These are phyloP conservation scores for Ditylenchus dipsaci DNA, from an alignment of 1,140 invertebrate species.

Conservation along the genomic window DNA sequence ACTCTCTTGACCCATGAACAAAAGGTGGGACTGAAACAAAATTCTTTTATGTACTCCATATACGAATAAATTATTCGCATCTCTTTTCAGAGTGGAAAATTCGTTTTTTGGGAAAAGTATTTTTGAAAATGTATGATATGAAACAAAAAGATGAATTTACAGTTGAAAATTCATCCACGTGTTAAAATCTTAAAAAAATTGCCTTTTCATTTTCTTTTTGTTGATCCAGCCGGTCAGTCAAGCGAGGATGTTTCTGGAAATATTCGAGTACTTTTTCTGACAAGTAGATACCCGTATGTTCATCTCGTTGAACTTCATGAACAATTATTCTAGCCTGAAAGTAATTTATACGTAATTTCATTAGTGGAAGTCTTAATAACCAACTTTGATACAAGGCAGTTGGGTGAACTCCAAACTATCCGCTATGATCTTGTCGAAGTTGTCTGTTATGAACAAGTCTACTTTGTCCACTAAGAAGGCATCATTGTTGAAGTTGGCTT, in stretches of 20 bases:
- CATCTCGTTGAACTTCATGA: neutral
- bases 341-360: neutral
- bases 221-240: slow-evolving; percentile 42
- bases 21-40: slow-evolving; percentile 67
- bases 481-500: slow-evolving; percentile 53
- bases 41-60: neutral
- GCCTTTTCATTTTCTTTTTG: slow-evolving; percentile 28
- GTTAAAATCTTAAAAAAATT: too few relatives aligned
- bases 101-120: too few relatives aligned
- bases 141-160: too few relatives aligned
- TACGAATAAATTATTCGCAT: too few relatives aligned
- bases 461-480: slow-evolving; percentile 41
- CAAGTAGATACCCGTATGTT: slow-evolving; percentile 1
- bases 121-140: too few relatives aligned
- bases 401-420: slow-evolving; percentile 63
- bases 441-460: slow-evolving; percentile 40
- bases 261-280: slow-evolving; percentile 29
- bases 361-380: slow-evolving; percentile 1
- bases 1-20: slow-evolving; percentile 72
- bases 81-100: too few relatives aligned
- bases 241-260: slow-evolving; percentile 32
- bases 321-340: slow-evolving; percentile 14
- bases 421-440: slow-evolving; percentile 62
- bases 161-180: too few relatives aligned
- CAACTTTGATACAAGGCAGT: slow-evolving; percentile 65